Evolutionary conservation across 1,140 invertebrate genomes (phyloP).

Genomic region (Mamestra configurata): DNA sequence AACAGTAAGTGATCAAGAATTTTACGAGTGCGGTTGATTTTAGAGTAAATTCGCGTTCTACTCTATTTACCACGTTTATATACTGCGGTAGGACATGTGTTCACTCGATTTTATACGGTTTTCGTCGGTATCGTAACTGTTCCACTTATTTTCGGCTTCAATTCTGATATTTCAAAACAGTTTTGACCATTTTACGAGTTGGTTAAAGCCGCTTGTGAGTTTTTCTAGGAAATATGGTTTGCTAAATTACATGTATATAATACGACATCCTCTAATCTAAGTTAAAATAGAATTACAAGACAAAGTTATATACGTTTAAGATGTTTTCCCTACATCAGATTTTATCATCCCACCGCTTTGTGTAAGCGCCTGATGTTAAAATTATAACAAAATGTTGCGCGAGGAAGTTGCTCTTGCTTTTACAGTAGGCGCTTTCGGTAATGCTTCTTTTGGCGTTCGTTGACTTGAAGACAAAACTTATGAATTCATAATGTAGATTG

Average conservation of each 20-base stretch:
- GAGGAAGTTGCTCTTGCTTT: slow-evolving; percentile 37
- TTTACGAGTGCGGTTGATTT: slow-evolving; percentile 43
- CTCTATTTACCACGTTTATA: slow-evolving; percentile 15
- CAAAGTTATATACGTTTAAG: slow-evolving; percentile 14
- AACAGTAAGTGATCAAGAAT: slow-evolving; percentile 43
- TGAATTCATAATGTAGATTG: neutral
- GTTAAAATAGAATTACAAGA: neutral
- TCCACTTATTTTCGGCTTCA: neutral
- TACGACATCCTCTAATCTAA: neutral
- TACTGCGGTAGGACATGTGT: slow-evolving; percentile 41
- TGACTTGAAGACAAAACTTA: neutral
- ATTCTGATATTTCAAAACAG: neutral
- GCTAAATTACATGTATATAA: neutral
- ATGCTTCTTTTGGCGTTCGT: neutral
- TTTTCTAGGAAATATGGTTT: neutral
- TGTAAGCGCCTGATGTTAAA: slow-evolving; percentile 44
- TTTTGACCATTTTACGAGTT: neutral
- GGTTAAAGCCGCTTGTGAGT: too few relatives aligned
- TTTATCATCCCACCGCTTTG: slow-evolving; percentile 5
- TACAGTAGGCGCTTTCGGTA: slow-evolving; percentile 21
- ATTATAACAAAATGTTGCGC: slow-evolving; percentile 30
- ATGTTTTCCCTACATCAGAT: slow-evolving; percentile 14
- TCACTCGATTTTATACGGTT: slow-evolving; percentile 13
- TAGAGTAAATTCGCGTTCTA: slow-evolving; percentile 31
- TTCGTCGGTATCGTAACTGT: neutral